These are phyloP conservation scores for Atractosteus spatula DNA, from an alignment of 2,113 vertebrate species.

Conservation along the genomic window DNA sequence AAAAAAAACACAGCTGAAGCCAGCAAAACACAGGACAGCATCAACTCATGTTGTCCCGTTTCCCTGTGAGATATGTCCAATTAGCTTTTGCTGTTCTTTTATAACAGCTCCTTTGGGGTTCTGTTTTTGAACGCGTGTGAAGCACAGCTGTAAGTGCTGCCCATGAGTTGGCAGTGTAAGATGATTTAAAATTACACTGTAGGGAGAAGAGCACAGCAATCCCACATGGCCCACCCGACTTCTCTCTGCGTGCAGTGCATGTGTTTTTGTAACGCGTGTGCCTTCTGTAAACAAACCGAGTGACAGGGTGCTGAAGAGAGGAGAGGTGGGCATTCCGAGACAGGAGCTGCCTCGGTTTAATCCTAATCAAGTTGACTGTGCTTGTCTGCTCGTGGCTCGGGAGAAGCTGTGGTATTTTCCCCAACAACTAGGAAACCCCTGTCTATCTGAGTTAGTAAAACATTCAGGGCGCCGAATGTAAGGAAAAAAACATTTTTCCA, in stretches of 20 bases:
- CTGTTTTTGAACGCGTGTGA: no score
- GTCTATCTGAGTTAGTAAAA: background rate
- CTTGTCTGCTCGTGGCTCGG: no score
- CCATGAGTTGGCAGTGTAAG: no score
- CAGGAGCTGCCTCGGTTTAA: background rate
- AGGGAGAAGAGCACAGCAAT: no score
- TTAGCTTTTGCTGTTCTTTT: no score
- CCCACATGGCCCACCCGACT: background rate
- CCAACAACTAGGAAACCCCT: background rate
- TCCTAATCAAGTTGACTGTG: background rate
- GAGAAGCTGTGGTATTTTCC: background rate
- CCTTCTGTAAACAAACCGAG: slow-evolving; percentile 3
- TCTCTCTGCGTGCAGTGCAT: background rate
- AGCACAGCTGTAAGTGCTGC: no score
- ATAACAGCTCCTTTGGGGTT: no score
- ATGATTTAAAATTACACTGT: no score
- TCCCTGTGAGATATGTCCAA: no score
- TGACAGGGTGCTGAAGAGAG: background rate
- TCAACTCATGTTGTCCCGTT: no score
- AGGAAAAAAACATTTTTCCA: background rate
- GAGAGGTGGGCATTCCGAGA: background rate
- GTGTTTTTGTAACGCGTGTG: background rate
- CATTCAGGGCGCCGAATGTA: background rate
- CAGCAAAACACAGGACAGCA: no score
- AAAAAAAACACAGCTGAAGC: no score